These are phyloP conservation scores for Grallaria varia DNA, from an alignment of 2,113 vertebrate species.

Conservation along the genomic window DNA sequence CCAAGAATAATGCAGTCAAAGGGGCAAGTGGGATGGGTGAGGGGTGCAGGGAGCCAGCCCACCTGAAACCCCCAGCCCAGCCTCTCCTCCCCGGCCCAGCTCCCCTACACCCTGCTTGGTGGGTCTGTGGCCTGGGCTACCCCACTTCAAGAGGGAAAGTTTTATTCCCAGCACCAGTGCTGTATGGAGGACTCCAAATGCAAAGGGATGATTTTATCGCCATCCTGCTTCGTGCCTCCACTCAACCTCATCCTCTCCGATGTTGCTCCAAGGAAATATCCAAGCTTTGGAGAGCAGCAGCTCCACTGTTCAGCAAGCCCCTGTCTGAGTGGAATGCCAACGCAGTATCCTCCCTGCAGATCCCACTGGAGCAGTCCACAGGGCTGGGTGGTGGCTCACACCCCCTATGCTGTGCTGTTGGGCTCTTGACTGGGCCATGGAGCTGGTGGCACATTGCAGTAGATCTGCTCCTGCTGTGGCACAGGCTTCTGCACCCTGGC, in stretches of 20 bases:
- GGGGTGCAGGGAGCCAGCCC: neutral
- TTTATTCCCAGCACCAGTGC: neutral
- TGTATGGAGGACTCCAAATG: fast-evolving
- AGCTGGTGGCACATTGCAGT: fast-evolving
- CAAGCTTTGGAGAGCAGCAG: fast-evolving
- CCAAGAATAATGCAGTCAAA: fast-evolving
- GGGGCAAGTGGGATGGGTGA: neutral
- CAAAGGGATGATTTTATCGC: neutral
- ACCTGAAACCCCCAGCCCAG: neutral
- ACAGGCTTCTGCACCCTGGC: fast-evolving
- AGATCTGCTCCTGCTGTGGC: neutral
- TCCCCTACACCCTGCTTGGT: neutral
- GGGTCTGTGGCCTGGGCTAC: fast-evolving
- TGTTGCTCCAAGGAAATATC: neutral
- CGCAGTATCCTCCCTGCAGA: neutral
- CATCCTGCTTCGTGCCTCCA: fast-evolving
- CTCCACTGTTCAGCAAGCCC: neutral
- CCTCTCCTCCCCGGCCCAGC: fast-evolving
- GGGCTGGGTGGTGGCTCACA: fast-evolving
- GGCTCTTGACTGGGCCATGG: neutral
- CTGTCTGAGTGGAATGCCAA: neutral
- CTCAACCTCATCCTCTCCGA: neutral
- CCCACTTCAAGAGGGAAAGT: no score
- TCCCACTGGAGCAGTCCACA: fast-evolving
- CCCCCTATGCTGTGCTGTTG: fast-evolving